Percentiles rank a stretch among this genome's conserved stretches.
Conservation (phyloP, 1,140 invertebrate species). For the Leptopilina clavipes region DNA sequence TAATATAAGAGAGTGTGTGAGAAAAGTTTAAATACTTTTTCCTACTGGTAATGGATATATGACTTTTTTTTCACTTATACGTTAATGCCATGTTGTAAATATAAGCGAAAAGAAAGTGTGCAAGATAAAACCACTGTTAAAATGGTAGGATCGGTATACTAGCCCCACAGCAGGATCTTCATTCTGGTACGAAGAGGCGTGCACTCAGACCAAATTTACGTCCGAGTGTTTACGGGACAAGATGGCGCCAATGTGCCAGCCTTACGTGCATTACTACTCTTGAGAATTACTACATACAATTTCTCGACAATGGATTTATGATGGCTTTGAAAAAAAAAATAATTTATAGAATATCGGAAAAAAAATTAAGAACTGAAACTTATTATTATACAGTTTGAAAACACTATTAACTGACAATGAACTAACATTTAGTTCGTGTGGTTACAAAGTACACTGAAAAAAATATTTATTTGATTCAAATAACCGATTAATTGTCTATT, state of each 20-base stretch:
- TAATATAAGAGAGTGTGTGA: too few relatives aligned
- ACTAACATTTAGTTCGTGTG: too few relatives aligned
- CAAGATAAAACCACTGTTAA: not conserved
- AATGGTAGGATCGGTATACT: conserved; percentile 23
- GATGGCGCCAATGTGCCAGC: conserved; percentile 53
- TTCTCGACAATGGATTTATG: not conserved
- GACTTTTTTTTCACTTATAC: too few relatives aligned
- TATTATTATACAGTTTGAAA: too few relatives aligned
- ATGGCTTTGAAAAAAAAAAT: not conserved
- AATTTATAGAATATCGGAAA: too few relatives aligned
- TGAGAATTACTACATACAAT: not conserved
- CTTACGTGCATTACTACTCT: conserved; percentile 41
- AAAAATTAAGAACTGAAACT: not conserved
- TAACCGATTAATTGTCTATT: too few relatives aligned
- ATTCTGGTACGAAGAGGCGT: conserved; percentile 46
- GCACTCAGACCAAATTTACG: conserved; percentile 58
- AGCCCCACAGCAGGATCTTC: conserved; percentile 40
- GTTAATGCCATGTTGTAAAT: not conserved
- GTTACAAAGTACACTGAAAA: too few relatives aligned
- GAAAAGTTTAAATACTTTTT: too few relatives aligned
- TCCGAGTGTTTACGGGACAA: conserved; percentile 55
- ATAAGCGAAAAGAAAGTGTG: not conserved
- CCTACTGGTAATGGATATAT: too few relatives aligned
- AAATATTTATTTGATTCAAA: too few relatives aligned
- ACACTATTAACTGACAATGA: too few relatives aligned